phyloP scores from a whole-genome alignment of 1,140 invertebrate species.

The Portunus trituberculatus region DNA sequence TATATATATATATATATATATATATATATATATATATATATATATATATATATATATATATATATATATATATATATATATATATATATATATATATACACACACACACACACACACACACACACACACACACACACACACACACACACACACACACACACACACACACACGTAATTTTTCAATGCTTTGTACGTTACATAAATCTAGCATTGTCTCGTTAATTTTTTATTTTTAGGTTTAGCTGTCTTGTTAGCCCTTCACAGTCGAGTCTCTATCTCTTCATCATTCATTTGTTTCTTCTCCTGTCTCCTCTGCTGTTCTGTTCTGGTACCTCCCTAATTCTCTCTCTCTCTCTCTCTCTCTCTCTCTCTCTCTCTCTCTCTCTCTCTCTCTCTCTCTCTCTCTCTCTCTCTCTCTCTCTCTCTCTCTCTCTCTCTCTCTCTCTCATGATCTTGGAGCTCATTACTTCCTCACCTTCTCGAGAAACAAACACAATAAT shows the following conservation, averaged over 20 bases:
- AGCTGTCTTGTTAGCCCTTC: background rate
- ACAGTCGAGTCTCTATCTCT: background rate
- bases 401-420: slow-evolving; percentile 20
- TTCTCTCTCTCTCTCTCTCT: slow-evolving; percentile 21
- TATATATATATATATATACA: no score
- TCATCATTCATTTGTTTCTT: background rate
- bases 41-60: no score
- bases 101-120: no score
- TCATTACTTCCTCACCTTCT: background rate
- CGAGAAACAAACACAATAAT: slow-evolving; percentile 21
- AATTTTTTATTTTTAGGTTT: background rate
- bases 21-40: no score
- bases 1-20: no score
- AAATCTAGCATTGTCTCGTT: background rate
- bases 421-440: slow-evolving; percentile 5
- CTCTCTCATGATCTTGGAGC: background rate
- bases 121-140: no score
- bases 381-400: background rate
- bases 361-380: slow-evolving; percentile 20
- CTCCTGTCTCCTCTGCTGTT: background rate
- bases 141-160: no score
- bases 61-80: no score
- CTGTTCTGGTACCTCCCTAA: background rate
- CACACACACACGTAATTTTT: background rate
- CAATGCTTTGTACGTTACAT: background rate